Evolutionary conservation across 2,113 vertebrate genomes (phyloP), one percentile per base, ranked within the genome.

Genomic region (Lontra canadensis): DNA sequence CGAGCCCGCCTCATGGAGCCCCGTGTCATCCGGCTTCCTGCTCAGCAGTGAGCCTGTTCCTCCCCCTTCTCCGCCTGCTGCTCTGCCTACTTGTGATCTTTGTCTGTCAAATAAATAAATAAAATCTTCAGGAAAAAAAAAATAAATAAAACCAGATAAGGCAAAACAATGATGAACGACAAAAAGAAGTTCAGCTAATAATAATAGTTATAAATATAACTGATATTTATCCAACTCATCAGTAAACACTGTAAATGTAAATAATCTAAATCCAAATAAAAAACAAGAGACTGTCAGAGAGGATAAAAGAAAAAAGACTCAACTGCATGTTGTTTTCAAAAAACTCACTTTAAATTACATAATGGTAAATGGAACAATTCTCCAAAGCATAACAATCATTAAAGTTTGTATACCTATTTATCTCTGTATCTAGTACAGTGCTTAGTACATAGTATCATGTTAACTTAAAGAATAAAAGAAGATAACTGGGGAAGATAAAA

Each of bases 381-480:
- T 91, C 69, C 29, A 86, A 26, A 8, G 81, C 14, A 55, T 31
- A 95, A 90, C 14, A 87, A 91, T n/a, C 63, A 23, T 94, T 79
- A 15, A 69, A 90, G 49, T 49, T 15, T 73, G 36, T 17, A 21
- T 6, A 89, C 31, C 55, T 95, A 39, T 12, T 39, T 69, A 47
- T 76, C 65, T 52, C n/a, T 8, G 1, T 71, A 47, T 76, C 59
- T n/a, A 57, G n/a, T 59, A 79, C 2, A 79, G 9, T 80, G 21
- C 44, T 90, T 88, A 92, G 12, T 57, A 79, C 23, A 55, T 17
- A 85, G 7, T 17, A 95, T 8, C 36, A 69, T 1, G 20, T 42
- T 87, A 94, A 80, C 29, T 92, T 49, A 87, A 90, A 89, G 52
- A 94, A 88, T 78, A 36, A 92, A 76, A n/a, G 59, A 90, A 36